Conservation (phyloP, 1,140 invertebrate species). For the Calephelis virginiensis region DNA sequence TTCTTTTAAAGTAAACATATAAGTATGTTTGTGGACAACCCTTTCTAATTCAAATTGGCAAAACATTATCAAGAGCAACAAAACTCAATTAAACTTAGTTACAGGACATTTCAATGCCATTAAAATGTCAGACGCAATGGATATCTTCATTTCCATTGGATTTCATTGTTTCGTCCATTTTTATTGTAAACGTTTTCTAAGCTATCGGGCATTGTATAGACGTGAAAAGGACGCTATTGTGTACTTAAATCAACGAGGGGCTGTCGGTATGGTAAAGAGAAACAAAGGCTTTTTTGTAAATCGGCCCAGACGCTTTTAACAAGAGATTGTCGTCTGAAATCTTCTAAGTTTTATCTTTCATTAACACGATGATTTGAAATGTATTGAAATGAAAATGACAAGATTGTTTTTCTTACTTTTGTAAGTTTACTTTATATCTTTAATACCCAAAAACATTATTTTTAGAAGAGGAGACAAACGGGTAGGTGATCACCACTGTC, state of each 20-base stretch:
- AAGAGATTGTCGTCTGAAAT: constrained; percentile 43
- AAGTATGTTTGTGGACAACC: neutral
- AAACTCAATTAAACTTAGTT: constrained; percentile 22
- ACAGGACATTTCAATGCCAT: constrained; percentile 9
- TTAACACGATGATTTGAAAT: neutral
- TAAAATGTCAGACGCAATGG: constrained; percentile 41
- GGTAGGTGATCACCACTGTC: too few relatives aligned
- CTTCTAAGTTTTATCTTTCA: constrained; percentile 26
- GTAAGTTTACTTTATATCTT: too few relatives aligned
- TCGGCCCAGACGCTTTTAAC: constrained; percentile 54
- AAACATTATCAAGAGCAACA: neutral
- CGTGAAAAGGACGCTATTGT: constrained; percentile 56
- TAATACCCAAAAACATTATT: too few relatives aligned
- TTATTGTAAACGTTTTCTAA: constrained; percentile 66
- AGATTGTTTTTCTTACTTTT: too few relatives aligned
- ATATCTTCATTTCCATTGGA: constrained; percentile 54
- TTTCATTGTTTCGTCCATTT: constrained; percentile 61
- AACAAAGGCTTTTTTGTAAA: constrained; percentile 64
- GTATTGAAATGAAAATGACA: neutral
- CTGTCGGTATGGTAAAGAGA: constrained; percentile 50
- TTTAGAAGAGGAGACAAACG: too few relatives aligned
- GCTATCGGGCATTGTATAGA: constrained; percentile 60
- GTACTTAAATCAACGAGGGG: constrained; percentile 62
- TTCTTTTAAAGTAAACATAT: too few relatives aligned
- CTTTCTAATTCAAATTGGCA: constrained; percentile 3